Base-by-base conservation (phyloP, 2,113 vertebrate species). In the Tylochromis polylepis region DNA sequence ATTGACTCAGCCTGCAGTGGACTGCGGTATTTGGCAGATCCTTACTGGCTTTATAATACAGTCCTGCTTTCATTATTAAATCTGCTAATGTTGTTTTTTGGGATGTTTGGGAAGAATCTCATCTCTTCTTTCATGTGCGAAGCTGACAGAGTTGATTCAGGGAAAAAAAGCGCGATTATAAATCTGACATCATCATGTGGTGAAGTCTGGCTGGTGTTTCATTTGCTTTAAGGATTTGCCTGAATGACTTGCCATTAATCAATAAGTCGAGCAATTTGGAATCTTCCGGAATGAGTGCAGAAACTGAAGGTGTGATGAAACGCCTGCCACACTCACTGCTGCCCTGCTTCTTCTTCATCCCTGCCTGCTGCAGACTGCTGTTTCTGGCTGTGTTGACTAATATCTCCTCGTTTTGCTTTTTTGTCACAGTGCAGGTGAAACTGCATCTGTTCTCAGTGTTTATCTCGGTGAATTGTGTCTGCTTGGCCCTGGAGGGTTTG, bases 401-500 rank as follows among this genome's bases (percentile, higher is more conserved):
- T 78, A 6, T 56, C 67, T 51, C 79, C 51, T 51, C 57, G 11
- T 65, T 51, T 27, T 56, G 84, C 34, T 67, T 83, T 41, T 38
- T 72, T 43, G 49, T 77, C 46, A 34, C 29, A 7, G 53, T 20
- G 4, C 82, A 87, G 43, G 83, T 82, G 75, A 57, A 49, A 36
- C 20, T 84, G 46, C 82, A 70, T 85, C 85, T 80, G 80, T 18
- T 85, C 15, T 11, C 8, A 83, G 41, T 1, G 1, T 36, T 82
- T 87, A 62, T 86, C 82, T 43, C 82, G 1, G 58, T 58, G 67
- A 84, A 16, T 59, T 27, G 58, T 31, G 78, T 31, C 31, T 49
- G 62, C 38, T 55, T 20, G 85, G 75, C 83, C 57, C 80, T 78
- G 60, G 85, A 78, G 80, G 81, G 43, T 62, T 85, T n/a, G 31